Conservation (phyloP, 2,113 vertebrate genomes). For the Pomatorhinus ruficollis region DNA sequence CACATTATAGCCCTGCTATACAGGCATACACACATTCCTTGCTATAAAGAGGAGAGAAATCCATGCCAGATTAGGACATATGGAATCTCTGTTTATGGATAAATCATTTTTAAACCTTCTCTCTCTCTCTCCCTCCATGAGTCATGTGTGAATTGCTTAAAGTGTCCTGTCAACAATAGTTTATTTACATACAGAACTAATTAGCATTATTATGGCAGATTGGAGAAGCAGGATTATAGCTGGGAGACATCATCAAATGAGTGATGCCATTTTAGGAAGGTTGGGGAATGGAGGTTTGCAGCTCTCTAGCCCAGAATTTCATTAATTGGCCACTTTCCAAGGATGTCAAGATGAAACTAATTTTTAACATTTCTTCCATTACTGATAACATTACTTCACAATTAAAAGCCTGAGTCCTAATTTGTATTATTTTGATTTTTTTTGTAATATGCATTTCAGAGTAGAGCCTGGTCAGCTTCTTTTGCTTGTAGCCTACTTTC, state of each 20-base stretch:
- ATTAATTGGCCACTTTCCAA: not conserved
- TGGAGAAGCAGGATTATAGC: constrained; percentile 12
- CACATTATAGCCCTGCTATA: constrained; percentile 43
- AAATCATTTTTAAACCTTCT: constrained; percentile 56
- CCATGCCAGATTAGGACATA: constrained; percentile 60
- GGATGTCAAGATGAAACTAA: not conserved
- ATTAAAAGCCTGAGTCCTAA: not conserved
- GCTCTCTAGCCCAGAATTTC: not conserved
- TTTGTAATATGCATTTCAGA: not conserved
- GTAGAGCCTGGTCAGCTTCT: not conserved
- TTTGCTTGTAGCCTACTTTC: not conserved
- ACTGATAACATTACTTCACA: not conserved
- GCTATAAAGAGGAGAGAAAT: constrained; percentile 59
- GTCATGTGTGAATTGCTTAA: constrained; percentile 34
- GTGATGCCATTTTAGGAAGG: constrained; percentile 40
- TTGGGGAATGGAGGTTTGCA: not conserved
- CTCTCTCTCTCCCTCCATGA: not conserved
- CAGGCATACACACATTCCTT: constrained; percentile 50
- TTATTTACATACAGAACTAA: constrained; percentile 69
- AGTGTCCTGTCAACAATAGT: constrained; percentile 60
- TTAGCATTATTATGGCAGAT: constrained; percentile 36
- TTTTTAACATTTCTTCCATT: constrained; percentile 18
- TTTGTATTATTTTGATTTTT: not conserved
- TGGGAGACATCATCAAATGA: not conserved
- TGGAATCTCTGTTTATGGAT: constrained; percentile 62